phyloP scores from a whole-genome alignment of 1,140 invertebrate species.

The Aphelenchoides fujianensis region DNA sequence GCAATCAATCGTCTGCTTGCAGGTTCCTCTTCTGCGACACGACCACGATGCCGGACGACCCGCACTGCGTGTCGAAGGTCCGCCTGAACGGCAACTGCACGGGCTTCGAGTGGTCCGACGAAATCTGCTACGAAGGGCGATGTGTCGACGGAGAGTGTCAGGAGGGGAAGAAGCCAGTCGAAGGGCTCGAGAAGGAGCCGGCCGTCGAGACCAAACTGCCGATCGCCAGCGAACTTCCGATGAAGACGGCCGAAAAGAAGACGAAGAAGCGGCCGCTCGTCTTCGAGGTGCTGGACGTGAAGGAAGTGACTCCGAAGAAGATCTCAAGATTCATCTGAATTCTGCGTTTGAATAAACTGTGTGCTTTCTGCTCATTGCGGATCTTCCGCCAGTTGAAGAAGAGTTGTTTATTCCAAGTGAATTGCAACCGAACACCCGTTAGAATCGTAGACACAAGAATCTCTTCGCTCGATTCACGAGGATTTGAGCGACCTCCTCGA shows the following conservation, averaged over 20 bases:
- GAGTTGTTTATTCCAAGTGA: neutral
- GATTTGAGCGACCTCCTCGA: slow-evolving; percentile 73
- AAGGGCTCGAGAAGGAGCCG: too few relatives aligned
- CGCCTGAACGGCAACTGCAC: slow-evolving; percentile 49
- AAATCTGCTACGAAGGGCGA: slow-evolving; percentile 40
- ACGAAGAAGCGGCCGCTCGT: neutral
- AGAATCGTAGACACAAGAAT: neutral
- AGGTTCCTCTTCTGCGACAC: slow-evolving; percentile 60
- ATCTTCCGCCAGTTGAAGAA: too few relatives aligned
- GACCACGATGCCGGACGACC: slow-evolving; percentile 22
- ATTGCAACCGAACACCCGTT: neutral
- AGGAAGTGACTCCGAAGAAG: neutral
- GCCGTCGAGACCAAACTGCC: too few relatives aligned
- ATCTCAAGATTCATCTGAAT: neutral
- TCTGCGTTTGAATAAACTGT: too few relatives aligned
- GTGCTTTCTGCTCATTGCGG: too few relatives aligned
- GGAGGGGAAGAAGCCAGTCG: neutral
- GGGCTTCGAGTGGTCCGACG: slow-evolving; percentile 54
- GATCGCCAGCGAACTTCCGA: neutral
- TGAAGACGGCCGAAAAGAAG: neutral
- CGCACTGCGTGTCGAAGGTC: slow-evolving; percentile 58
- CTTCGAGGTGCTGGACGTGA: neutral
- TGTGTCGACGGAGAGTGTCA: slow-evolving; percentile 34
- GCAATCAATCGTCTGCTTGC: slow-evolving; percentile 23
- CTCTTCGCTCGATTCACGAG: too few relatives aligned